Conservation (phyloP, 2,113 vertebrate species). For the Neolamprologus ventralis region DNA sequence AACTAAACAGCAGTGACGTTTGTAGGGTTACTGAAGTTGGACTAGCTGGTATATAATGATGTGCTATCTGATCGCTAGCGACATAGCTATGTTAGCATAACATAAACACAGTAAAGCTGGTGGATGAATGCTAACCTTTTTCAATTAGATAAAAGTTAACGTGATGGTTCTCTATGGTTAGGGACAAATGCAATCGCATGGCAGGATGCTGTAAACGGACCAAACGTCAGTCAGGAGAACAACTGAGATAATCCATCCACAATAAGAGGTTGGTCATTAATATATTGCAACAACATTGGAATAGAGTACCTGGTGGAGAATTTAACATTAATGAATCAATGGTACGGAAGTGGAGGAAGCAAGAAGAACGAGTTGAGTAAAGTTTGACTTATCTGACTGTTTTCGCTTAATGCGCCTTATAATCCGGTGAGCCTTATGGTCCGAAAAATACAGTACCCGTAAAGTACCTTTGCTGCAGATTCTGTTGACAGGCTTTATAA, state of each 20-base stretch:
- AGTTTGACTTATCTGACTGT: neutral
- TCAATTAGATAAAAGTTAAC: neutral
- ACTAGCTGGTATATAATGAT: neutral
- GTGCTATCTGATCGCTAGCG: neutral
- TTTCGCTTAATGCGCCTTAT: neutral
- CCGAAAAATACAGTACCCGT: neutral
- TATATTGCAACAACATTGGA: neutral
- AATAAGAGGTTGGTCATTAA: neutral
- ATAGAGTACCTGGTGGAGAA: neutral
- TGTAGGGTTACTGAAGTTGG: neutral
- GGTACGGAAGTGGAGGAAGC: neutral
- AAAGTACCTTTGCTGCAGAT: neutral
- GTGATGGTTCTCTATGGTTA: neutral
- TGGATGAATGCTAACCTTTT: neutral
- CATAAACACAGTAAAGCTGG: neutral
- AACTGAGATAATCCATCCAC: neutral
- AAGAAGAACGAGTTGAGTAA: neutral
- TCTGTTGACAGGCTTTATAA: neutral
- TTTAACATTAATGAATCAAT: neutral
- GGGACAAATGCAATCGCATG: neutral
- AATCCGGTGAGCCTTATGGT: neutral
- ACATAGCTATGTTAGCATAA: neutral
- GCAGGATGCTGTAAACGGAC: neutral
- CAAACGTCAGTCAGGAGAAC: neutral
- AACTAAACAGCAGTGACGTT: neutral